Evolutionary conservation across 2,113 vertebrate species (phyloP).

Genomic region (Papio anubis): DNA sequence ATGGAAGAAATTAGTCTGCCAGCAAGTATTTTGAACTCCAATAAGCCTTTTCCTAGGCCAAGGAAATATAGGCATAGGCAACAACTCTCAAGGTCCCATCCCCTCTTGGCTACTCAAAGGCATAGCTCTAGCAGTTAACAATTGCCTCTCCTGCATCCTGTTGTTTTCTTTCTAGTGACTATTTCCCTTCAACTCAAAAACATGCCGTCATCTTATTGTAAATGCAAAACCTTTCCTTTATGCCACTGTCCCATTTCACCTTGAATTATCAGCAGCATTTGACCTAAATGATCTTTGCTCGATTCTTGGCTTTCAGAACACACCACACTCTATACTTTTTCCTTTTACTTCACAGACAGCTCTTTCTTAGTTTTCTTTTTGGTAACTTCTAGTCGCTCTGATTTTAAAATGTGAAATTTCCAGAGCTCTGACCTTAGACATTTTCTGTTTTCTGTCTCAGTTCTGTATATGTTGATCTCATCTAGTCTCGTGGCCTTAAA

Average conservation of each 20-base stretch:
- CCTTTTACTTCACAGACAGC: neutral
- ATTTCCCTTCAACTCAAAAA: neutral
- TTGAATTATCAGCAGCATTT: neutral
- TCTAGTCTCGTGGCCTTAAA: constrained; percentile 3
- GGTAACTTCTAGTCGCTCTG: neutral
- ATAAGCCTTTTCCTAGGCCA: neutral
- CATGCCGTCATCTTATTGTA: neutral
- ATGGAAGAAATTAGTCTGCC: neutral
- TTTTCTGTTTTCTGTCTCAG: neutral
- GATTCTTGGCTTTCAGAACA: neutral
- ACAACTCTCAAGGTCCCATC: neutral
- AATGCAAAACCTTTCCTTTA: neutral
- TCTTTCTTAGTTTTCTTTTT: neutral
- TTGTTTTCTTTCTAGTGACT: neutral
- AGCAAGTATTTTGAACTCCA: neutral
- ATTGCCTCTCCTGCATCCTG: neutral
- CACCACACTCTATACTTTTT: neutral
- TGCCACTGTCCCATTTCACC: neutral
- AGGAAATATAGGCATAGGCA: neutral
- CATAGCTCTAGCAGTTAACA: neutral
- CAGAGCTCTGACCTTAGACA: neutral
- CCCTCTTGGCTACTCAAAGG: neutral
- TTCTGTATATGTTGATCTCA: constrained; percentile 39
- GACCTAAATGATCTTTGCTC: neutral
- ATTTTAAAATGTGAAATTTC: neutral